These are phyloP conservation scores for Rousettus leschenaultii DNA, from an alignment of 2,113 vertebrate species.

Conservation along the genomic window DNA sequence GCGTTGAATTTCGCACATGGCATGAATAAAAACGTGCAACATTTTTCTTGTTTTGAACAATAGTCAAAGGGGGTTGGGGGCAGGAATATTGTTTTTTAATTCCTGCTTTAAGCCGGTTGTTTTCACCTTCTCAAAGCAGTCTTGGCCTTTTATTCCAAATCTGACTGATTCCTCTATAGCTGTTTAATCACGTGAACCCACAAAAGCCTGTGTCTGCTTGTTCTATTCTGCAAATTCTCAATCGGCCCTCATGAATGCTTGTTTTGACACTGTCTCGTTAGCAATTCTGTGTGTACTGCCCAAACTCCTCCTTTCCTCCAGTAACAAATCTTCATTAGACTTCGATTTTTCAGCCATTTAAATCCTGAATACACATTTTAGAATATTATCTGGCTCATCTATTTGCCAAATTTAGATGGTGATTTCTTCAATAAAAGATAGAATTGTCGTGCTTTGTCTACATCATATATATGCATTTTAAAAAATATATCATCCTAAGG, in stretches of 20 bases:
- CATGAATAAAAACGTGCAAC: neutral
- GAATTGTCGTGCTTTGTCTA: neutral
- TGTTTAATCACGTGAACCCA: neutral
- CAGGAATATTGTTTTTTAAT: neutral
- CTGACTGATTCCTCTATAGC: fast-evolving
- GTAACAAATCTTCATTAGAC: neutral
- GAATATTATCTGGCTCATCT: neutral
- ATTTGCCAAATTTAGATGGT: neutral
- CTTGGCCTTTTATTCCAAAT: neutral
- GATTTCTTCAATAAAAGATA: neutral
- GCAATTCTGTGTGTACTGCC: neutral
- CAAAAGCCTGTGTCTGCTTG: neutral
- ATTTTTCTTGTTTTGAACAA: neutral
- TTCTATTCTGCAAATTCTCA: neutral
- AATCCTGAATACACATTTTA: neutral
- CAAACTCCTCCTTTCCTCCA: neutral
- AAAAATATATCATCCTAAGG: neutral
- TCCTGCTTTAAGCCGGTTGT: neutral
- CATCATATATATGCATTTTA: neutral
- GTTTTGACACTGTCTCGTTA: neutral
- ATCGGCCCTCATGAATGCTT: neutral
- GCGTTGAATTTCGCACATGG: neutral
- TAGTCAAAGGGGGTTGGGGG: neutral
- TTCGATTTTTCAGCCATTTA: neutral
- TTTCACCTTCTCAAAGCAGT: neutral